Conservation (phyloP, 2,888 invertebrate species). For the Erebia palarica region DNA sequence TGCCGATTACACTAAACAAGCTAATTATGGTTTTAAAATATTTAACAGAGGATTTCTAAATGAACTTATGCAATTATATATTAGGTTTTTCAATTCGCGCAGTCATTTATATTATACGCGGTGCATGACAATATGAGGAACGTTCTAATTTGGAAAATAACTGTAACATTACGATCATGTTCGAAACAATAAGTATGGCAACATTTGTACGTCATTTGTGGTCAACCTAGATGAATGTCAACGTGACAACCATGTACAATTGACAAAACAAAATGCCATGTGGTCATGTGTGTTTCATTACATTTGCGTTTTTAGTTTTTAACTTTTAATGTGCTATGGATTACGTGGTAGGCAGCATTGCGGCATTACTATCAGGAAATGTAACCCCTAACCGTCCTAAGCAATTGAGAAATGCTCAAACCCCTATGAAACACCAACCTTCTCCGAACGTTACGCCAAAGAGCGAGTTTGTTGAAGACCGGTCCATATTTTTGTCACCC, state of each 20-base stretch:
- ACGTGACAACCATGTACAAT: conserved; percentile 1
- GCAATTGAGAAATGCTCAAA: conserved; percentile 64
- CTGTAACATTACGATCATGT: background rate
- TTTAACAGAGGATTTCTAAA: no score
- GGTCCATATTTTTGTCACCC: conserved; percentile 73
- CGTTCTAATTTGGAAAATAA: background rate
- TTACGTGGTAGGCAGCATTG: conserved; percentile 82
- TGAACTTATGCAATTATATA: no score
- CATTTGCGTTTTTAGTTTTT: background rate
- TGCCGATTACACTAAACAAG: no score
- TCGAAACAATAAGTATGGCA: background rate
- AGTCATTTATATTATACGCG: no score
- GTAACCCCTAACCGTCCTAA: conserved; percentile 80
- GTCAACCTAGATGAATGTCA: conserved; percentile 15
- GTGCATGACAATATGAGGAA: background rate
- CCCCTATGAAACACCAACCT: conserved; percentile 71
- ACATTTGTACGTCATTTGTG: conserved; percentile 25
- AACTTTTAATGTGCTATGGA: conserved; percentile 57
- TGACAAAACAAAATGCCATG: conserved; percentile 45
- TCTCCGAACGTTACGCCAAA: conserved; percentile 76
- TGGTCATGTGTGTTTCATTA: conserved; percentile 41
- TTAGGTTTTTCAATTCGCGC: no score
- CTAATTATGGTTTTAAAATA: no score
- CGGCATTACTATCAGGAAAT: conserved; percentile 82
- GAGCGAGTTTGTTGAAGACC: conserved; percentile 67